Conservation (phyloP, 2,888 invertebrate species). For the Tachina fera region DNA sequence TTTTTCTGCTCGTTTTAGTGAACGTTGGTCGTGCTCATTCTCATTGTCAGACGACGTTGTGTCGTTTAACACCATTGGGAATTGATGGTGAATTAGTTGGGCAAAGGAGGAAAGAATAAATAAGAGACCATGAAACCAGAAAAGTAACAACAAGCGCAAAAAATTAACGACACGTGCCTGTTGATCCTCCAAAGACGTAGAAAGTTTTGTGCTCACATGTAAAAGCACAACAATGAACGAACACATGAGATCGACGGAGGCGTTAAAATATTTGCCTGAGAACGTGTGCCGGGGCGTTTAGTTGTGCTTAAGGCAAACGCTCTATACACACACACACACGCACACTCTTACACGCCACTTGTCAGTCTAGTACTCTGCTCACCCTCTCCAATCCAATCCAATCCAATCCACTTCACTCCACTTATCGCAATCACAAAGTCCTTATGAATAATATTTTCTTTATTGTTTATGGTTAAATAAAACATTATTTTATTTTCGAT, state of each 20-base stretch:
- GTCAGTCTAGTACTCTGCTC: constrained; percentile 60
- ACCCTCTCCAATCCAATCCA: constrained; percentile 16
- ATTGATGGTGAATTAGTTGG: constrained; percentile 68
- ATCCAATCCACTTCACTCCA: constrained; percentile 32
- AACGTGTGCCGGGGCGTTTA: constrained; percentile 65
- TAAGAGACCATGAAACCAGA: constrained; percentile 35
- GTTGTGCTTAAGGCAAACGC: constrained; percentile 61
- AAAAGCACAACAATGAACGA: constrained; percentile 54
- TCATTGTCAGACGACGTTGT: constrained; percentile 48
- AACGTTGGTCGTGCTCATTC: constrained; percentile 64
- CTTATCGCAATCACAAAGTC: constrained; percentile 44
- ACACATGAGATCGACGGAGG: constrained; percentile 62
- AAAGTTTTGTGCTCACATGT: constrained; percentile 8
- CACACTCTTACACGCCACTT: constrained; percentile 73
- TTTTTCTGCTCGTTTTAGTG: constrained; percentile 80
- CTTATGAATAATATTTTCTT: constrained; percentile 54
- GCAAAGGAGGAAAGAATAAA: not conserved
- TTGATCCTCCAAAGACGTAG: constrained; percentile 73
- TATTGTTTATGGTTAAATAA: constrained; percentile 64
- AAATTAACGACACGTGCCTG: constrained; percentile 76
- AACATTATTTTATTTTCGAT: constrained; percentile 72
- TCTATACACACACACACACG: constrained; percentile 4
- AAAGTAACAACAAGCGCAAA: constrained; percentile 44
- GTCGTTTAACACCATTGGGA: constrained; percentile 73
- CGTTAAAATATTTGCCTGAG: constrained; percentile 63